Evolutionary conservation across 2,113 vertebrate genomes (phyloP), one percentile per base, ranked within the genome.

Genomic region (Hucho hucho): DNA sequence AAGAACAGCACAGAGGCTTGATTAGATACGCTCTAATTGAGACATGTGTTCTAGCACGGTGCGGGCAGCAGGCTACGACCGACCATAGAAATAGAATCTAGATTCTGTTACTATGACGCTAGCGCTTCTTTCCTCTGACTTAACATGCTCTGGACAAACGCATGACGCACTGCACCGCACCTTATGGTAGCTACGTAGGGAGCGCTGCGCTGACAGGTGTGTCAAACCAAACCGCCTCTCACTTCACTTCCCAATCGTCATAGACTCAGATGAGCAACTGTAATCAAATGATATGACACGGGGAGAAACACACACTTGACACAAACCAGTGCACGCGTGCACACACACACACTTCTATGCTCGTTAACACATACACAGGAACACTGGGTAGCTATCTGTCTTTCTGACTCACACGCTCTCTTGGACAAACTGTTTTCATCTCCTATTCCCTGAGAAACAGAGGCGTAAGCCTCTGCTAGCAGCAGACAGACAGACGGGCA

Each of bases 11-110:
- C 82, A 69, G 79, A 74, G 20, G 12, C 12, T 13, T 76, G 76
- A 88, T 89, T 84, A 68, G 74, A 86, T 89, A 82, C 82, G 80
- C 79, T 74, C 82, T 86, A 84, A 88, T 80, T 83, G 84, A 86
- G 87, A 89, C 76, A 25, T 84, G 86, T 75, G 69, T 47, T 18
- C 4, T 3, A 24, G 70, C 56, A 9, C 11, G 72, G 64, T 73
- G 0, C 63, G 56, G 72, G 78, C 78, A 81, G 68, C 9, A 49
- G 47, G 49, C 49, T 18, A 53, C 12, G 1, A 7, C 13, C 49
- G 3, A 53, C 49, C 49, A 16, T 16, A 53, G 13, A 7, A 53
- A 53, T 53, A 18, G 49, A 53, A 43, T 43, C 37, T 43, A 43
- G 37, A 43, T 43, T 43, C 0, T 43, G 5, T 53, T 18, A 16